phyloP scores from a whole-genome alignment of 2,797 vertebrate genomes.

The Choloepus didactylus region DNA sequence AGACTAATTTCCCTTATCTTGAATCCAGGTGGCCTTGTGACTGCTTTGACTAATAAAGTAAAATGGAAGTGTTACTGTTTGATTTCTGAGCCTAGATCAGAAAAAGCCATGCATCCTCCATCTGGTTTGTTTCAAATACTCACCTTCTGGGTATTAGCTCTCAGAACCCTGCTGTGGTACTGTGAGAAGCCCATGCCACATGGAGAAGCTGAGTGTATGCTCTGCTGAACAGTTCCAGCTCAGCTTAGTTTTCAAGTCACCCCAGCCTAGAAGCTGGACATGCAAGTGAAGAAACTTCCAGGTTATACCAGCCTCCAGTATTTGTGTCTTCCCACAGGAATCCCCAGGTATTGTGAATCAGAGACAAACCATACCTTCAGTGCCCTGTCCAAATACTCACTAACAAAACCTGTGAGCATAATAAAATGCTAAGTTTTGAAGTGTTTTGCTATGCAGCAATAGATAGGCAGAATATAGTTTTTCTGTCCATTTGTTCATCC shows the following conservation, averaged over 20 bases:
- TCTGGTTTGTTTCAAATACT: neutral
- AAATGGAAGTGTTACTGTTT: neutral
- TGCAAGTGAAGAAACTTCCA: neutral
- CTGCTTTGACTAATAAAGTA: neutral
- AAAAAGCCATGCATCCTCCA: neutral
- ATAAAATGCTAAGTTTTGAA: neutral
- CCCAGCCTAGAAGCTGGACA: neutral
- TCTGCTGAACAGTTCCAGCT: neutral
- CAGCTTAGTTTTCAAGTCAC: neutral
- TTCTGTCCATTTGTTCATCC: neutral
- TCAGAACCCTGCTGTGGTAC: neutral
- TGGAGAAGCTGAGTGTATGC: fast-evolving
- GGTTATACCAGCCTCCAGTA: neutral
- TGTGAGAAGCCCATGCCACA: neutral
- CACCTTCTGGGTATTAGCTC: fast-evolving
- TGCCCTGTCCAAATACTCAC: neutral
- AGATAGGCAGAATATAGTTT: neutral
- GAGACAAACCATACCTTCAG: neutral
- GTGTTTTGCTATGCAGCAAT: neutral
- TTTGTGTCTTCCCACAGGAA: neutral
- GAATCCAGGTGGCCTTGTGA: neutral
- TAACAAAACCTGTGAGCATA: neutral
- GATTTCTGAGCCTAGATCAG: neutral
- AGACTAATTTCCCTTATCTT: neutral
- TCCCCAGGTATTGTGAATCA: neutral